Conservation (phyloP, 2,797 vertebrate genomes). For the Adelosebastes latens region DNA sequence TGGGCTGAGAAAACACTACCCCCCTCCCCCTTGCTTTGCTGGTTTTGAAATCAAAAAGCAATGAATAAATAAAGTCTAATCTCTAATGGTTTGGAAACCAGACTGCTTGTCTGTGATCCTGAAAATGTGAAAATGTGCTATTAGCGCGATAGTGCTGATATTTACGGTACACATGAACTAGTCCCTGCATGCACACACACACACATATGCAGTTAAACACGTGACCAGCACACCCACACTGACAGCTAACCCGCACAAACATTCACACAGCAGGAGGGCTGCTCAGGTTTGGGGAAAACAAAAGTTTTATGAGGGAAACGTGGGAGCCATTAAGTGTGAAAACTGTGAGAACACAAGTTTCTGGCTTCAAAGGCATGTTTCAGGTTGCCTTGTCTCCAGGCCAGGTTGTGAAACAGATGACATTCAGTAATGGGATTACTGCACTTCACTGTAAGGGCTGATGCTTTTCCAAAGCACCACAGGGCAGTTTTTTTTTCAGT, state of each 20-base stretch:
- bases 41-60: neutral
- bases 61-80: neutral
- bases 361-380: conserved; percentile 28
- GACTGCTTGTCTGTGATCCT: neutral
- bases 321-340: conserved; percentile 63
- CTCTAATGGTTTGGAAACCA: neutral
- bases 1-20: neutral
- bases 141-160: neutral
- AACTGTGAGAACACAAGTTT: conserved; percentile 32
- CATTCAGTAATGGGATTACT: neutral
- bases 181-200: neutral
- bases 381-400: neutral
- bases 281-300: conserved; percentile 50
- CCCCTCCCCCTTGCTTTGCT: too few relatives aligned
- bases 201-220: conserved; percentile 1
- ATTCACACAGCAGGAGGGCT: conserved; percentile 37
- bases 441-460: neutral
- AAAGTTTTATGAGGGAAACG: conserved; percentile 52
- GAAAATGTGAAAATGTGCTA: neutral
- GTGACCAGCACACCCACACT: conserved; percentile 10
- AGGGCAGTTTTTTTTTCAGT: neutral
- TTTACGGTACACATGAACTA: neutral
- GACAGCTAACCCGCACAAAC: conserved; percentile 27
- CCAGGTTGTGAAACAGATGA: conserved; percentile 1
- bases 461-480: neutral